Base-by-base conservation (phyloP, 2,888 invertebrate species). In the Halictus ligatus region DNA sequence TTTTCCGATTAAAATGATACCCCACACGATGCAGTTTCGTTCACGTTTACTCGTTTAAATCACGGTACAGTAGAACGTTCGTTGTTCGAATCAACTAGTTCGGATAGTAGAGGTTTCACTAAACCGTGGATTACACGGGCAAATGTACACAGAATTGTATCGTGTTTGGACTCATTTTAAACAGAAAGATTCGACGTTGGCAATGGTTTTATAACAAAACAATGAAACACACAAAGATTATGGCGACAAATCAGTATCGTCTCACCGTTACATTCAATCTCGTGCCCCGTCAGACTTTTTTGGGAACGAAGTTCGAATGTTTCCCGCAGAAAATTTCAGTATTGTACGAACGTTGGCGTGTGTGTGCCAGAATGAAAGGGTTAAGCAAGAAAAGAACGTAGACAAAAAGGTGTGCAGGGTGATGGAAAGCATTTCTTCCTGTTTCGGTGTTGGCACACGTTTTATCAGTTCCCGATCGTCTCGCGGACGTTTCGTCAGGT, bases 401-500 rank as follows among this genome's bases (percentile, higher is more conserved):
- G 8, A 21, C 7, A 21, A 8, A 21, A 7, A 8, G 18, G 54
- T 7, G 15, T 15, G 15, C 25, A 29, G 15, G 5, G 0, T 15
- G 64, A 29, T 29, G 25, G 64, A 64, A 29, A 64, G 13, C 64
- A 64, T 64, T 64, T 64, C 64, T 64, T 64, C 64, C 29, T 15
- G 64, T 64, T 64, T 64, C 29, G 64, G 64, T 2, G 29, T 29
- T 64, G 25, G 64, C 64, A 29, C 64, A 64, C 25, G 29, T 5
- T 84, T 88, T 82, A 84, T 84, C 80, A 43, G 67, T 79, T 29
- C 12, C 15, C 77, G 81, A 88, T 81, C 86, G 81, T 48, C 78
- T 50, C 60, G 67, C 77, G 75, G 82, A 81, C 87, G 73, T 87
- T 87, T 88, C 87, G 82, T 88, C 87, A 88, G 88, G 84, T 87